These are phyloP conservation scores for Drosophila albomicans DNA, from an alignment of 1,140 invertebrate genomes.

Conservation along the genomic window DNA sequence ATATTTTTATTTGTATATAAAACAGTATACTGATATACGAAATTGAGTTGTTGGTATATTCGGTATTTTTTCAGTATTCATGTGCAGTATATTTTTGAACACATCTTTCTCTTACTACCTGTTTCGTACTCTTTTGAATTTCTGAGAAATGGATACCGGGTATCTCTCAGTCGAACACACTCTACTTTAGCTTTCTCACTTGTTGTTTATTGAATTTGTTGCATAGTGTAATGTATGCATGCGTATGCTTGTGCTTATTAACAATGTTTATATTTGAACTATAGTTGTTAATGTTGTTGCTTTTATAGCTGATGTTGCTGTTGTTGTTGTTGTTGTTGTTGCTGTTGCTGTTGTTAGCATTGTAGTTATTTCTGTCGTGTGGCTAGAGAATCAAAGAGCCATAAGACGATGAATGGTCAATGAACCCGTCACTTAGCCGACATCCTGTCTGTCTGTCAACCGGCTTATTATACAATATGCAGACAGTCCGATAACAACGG, in stretches of 20 bases:
- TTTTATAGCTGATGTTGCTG: background rate
- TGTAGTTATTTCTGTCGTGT: background rate
- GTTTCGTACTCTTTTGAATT: too few relatives aligned
- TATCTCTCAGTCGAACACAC: too few relatives aligned
- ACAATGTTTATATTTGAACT: conserved; percentile 36
- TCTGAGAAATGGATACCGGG: too few relatives aligned
- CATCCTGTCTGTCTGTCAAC: conserved; percentile 71
- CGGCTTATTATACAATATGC: conserved; percentile 71
- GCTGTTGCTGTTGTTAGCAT: background rate
- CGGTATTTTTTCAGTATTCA: too few relatives aligned
- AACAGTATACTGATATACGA: too few relatives aligned
- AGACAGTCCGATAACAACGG: conserved; percentile 10
- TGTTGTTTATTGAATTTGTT: conserved; percentile 12
- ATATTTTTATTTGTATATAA: too few relatives aligned
- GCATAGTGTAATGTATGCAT: conserved; percentile 24
- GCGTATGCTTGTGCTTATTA: conserved; percentile 13
- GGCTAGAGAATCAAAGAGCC: conserved; percentile 25
- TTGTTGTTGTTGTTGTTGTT: too few relatives aligned
- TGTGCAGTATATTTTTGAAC: too few relatives aligned
- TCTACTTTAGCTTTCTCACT: too few relatives aligned
- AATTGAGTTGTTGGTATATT: too few relatives aligned
- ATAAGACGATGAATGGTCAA: conserved; percentile 20
- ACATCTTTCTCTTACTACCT: too few relatives aligned
- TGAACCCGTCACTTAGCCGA: conserved; percentile 59
- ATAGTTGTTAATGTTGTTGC: conserved; percentile 9